These are phyloP conservation scores for Micromussa lordhowensis DNA, from an alignment of 92 coral and sea anemone species.

Conservation along the genomic window DNA sequence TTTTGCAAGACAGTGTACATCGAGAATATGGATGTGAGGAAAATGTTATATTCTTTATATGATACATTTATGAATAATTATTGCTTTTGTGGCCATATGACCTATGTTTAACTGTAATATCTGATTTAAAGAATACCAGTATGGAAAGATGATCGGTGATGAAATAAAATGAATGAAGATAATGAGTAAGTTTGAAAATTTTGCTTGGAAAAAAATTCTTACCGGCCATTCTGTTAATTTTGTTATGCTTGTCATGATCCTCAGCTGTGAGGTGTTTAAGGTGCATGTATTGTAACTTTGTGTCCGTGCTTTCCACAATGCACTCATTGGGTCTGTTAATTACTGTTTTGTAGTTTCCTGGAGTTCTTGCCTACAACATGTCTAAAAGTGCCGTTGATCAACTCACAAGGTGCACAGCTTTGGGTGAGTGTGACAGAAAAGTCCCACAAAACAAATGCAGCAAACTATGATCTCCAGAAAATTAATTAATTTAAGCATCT, in stretches of 20 bases:
- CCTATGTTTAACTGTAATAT: too few relatives aligned
- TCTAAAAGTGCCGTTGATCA: constrained; percentile 85
- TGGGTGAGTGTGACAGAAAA: constrained; percentile 49
- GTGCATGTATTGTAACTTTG: not conserved
- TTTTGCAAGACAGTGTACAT: too few relatives aligned
- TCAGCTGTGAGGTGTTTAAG: not conserved
- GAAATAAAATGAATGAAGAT: too few relatives aligned
- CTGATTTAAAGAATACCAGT: too few relatives aligned
- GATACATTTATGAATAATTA: not conserved
- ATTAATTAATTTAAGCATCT: not conserved
- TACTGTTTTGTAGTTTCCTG: constrained; percentile 62
- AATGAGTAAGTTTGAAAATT: too few relatives aligned
- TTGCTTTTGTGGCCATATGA: too few relatives aligned
- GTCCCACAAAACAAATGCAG: not conserved
- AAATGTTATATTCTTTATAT: too few relatives aligned
- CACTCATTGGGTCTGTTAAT: not conserved
- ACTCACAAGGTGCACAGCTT: constrained; percentile 75
- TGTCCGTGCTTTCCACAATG: not conserved
- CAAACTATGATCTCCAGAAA: too few relatives aligned
- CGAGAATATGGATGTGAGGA: not conserved
- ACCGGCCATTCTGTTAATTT: too few relatives aligned
- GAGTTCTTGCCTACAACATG: constrained; percentile 73
- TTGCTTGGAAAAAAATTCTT: too few relatives aligned
- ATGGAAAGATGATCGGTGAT: too few relatives aligned
- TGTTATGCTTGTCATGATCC: too few relatives aligned